These are phyloP conservation scores for Theretra japonica DNA, from an alignment of 2,888 invertebrate species.

Conservation along the genomic window DNA sequence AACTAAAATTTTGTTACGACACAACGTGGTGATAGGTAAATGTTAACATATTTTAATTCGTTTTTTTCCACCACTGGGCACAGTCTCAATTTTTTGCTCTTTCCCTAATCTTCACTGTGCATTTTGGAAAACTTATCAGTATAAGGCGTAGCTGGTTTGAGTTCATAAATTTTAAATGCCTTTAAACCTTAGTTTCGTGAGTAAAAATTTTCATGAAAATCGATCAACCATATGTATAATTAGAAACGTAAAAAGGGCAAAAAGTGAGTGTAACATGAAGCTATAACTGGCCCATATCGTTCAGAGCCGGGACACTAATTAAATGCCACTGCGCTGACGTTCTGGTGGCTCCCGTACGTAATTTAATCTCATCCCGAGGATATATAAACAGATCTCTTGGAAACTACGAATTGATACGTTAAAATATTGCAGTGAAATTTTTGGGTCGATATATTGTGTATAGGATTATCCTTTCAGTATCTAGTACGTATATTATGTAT, in stretches of 20 bases:
- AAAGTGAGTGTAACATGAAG: background rate
- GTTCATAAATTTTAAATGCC: too few species aligned
- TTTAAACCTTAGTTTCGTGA: too few species aligned
- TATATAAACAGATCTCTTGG: background rate
- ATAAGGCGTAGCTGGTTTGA: too few species aligned
- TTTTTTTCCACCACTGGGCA: too few species aligned
- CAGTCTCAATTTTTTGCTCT: too few species aligned
- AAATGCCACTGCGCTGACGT: constrained; percentile 13
- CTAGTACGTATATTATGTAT: too few species aligned
- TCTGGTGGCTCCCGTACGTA: background rate
- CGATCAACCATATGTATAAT: too few species aligned
- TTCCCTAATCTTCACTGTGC: too few species aligned
- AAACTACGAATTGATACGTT: background rate
- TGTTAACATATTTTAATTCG: too few species aligned
- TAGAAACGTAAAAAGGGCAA: background rate
- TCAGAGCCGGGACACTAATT: constrained; percentile 1
- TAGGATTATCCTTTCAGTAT: too few species aligned
- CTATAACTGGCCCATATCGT: constrained; percentile 32
- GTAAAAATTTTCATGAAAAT: too few species aligned
- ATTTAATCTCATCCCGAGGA: background rate
- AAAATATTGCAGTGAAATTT: background rate
- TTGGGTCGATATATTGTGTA: background rate
- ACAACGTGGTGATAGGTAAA: background rate
- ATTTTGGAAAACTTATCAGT: too few species aligned
- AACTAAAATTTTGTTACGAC: background rate